Conservation (phyloP, 2,888 invertebrate genomes). For the Drosophila mercatorum region DNA sequence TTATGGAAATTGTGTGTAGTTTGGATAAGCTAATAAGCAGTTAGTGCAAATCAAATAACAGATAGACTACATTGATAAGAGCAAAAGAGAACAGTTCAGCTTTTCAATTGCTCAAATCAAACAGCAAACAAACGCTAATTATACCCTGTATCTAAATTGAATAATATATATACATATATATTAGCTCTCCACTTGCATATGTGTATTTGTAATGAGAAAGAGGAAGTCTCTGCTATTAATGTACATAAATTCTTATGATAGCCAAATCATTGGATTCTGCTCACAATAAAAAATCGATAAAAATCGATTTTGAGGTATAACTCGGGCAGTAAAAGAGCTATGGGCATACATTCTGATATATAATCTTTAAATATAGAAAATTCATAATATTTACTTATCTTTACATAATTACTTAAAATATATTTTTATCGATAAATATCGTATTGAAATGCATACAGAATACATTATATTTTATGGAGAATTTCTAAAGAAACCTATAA, state of each 20-base stretch:
- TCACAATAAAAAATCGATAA: not conserved
- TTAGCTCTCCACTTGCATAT: too few relatives aligned
- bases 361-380: too few relatives aligned
- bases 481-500: too few relatives aligned
- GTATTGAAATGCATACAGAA: too few relatives aligned
- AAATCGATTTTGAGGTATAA: not conserved
- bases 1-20: conserved; percentile 39
- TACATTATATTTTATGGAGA: too few relatives aligned
- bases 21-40: conserved; percentile 40
- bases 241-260: not conserved
- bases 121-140: conserved; percentile 1
- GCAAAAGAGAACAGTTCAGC: not conserved
- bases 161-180: not conserved
- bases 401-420: too few relatives aligned
- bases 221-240: not conserved
- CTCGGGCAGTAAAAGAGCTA: too few relatives aligned
- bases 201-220: not conserved
- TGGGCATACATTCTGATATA: too few relatives aligned
- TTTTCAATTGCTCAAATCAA: conserved; percentile 4
- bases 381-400: too few relatives aligned
- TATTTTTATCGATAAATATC: too few relatives aligned
- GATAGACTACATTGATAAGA: conserved; percentile 1
- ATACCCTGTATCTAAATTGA: not conserved
- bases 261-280: not conserved
- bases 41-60: conserved; percentile 19